These are phyloP conservation scores for Linnaemya vulpina DNA, from an alignment of 2,888 invertebrate species.

Conservation along the genomic window DNA sequence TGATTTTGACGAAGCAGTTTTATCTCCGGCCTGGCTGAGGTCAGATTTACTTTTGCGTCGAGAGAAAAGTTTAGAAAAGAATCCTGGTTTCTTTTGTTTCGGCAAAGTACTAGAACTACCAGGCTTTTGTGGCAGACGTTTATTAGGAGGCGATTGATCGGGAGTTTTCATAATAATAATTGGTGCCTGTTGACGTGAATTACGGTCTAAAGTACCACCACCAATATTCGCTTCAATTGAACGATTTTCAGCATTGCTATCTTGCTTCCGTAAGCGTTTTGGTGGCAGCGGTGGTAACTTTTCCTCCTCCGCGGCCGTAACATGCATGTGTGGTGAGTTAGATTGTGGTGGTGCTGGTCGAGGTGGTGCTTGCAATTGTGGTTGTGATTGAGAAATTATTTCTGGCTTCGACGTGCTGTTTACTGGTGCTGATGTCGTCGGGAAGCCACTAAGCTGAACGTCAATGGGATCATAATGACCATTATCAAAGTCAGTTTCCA, in stretches of 20 bases:
- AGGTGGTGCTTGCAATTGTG: slow-evolving; percentile 59
- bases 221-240: slow-evolving; percentile 77
- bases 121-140: slow-evolving; percentile 84
- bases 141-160: slow-evolving; percentile 84
- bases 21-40: slow-evolving; percentile 75
- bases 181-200: slow-evolving; percentile 77
- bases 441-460: slow-evolving; percentile 80
- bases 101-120: slow-evolving; percentile 82
- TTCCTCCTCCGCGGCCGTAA: slow-evolving; percentile 84
- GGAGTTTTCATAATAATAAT: slow-evolving; percentile 81
- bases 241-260: slow-evolving; percentile 81
- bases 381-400: slow-evolving; percentile 63
- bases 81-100: slow-evolving; percentile 85
- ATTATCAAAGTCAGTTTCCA: slow-evolving; percentile 82
- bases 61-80: slow-evolving; percentile 87
- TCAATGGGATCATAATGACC: slow-evolving; percentile 83
- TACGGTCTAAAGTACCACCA: slow-evolving; percentile 62
- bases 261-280: slow-evolving; percentile 87
- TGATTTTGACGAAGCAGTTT: slow-evolving; percentile 67
- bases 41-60: slow-evolving; percentile 85
- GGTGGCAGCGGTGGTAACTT: slow-evolving; percentile 91
- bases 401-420: slow-evolving; percentile 13
- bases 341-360: slow-evolving; percentile 69
- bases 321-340: slow-evolving; percentile 82
- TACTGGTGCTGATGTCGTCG: neutral